A percentile compares a stretch with the other conserved stretches of the same genome.
phyloP scores from a whole-genome alignment of 2,888 invertebrate species.

The Chorisops tibialis region DNA sequence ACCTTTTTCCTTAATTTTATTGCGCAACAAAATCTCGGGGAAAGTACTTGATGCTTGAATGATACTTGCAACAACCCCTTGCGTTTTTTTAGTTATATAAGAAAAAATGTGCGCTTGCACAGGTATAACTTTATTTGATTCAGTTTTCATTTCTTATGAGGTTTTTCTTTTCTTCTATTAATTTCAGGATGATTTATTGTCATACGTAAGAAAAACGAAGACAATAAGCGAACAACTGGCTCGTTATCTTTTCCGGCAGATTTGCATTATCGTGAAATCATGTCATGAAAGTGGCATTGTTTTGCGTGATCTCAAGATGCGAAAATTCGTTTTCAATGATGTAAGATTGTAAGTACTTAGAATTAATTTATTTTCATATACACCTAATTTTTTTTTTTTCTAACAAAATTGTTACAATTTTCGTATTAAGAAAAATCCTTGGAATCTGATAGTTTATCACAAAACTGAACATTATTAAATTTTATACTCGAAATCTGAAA shows the following conservation, averaged over 20 bases:
- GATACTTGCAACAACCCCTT: background rate
- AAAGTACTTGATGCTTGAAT: constrained; percentile 18
- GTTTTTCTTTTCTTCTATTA: background rate
- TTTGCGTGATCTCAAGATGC: constrained; percentile 84
- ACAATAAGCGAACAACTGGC: constrained; percentile 80
- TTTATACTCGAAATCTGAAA: too few relatives aligned
- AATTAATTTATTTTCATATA: background rate
- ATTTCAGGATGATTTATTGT: constrained; percentile 79
- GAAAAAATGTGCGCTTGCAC: too few relatives aligned
- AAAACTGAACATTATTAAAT: too few relatives aligned
- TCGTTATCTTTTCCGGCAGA: constrained; percentile 75
- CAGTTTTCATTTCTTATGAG: background rate
- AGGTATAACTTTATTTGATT: background rate
- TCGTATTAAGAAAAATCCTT: too few relatives aligned
- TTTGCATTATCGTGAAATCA: constrained; percentile 77
- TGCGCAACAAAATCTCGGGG: constrained; percentile 15
- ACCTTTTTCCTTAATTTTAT: constrained; percentile 6
- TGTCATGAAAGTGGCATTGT: constrained; percentile 88
- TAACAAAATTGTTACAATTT: too few relatives aligned
- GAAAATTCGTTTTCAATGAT: constrained; percentile 91
- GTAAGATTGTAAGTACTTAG: constrained; percentile 68
- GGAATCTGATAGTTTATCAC: too few relatives aligned
- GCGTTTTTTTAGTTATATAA: background rate
- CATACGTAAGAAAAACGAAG: constrained; percentile 78
- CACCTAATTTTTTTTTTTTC: background rate